Percentiles rank a stretch among this genome's conserved stretches.
phyloP scores from a whole-genome alignment of 2,797 vertebrate genomes.

The Micrastur ruficollis region DNA sequence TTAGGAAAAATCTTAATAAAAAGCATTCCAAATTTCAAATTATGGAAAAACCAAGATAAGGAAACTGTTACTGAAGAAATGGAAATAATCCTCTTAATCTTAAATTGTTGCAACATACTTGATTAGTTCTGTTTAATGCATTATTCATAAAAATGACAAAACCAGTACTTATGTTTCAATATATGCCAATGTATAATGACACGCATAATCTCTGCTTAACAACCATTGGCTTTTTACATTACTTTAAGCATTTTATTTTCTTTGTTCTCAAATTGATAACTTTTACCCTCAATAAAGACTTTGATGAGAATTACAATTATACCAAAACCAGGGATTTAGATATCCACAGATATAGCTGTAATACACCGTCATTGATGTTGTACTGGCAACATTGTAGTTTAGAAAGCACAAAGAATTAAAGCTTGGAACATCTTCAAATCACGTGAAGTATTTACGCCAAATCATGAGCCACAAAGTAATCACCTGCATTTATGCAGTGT shows the following conservation, averaged over 20 bases:
- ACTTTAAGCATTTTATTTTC: slow-evolving; percentile 1
- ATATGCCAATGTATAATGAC: slow-evolving; percentile 31
- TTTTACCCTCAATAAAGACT: slow-evolving; percentile 20
- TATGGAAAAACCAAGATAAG: background rate
- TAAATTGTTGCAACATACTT: slow-evolving; percentile 10
- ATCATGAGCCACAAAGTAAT: slow-evolving; percentile 6
- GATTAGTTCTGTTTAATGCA: slow-evolving; percentile 37
- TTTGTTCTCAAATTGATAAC: slow-evolving; percentile 19
- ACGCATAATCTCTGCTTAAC: slow-evolving; percentile 19
- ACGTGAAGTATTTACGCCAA: background rate
- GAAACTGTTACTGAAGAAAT: background rate
- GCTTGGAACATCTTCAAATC: background rate
- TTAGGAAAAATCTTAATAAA: slow-evolving; percentile 7
- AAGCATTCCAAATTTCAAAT: background rate
- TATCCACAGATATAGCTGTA: background rate
- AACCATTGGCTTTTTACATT: background rate
- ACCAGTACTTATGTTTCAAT: slow-evolving; percentile 33
- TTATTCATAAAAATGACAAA: slow-evolving; percentile 44
- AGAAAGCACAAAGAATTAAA: slow-evolving; percentile 1
- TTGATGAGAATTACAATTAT: background rate
- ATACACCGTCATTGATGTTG: background rate
- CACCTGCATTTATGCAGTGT: background rate
- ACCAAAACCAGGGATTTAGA: background rate
- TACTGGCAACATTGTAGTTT: background rate
- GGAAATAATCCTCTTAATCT: slow-evolving; percentile 49